phyloP scores from a whole-genome alignment of 64 coral and sea anemone genomes.

The Stichodactyla mertensii region DNA sequence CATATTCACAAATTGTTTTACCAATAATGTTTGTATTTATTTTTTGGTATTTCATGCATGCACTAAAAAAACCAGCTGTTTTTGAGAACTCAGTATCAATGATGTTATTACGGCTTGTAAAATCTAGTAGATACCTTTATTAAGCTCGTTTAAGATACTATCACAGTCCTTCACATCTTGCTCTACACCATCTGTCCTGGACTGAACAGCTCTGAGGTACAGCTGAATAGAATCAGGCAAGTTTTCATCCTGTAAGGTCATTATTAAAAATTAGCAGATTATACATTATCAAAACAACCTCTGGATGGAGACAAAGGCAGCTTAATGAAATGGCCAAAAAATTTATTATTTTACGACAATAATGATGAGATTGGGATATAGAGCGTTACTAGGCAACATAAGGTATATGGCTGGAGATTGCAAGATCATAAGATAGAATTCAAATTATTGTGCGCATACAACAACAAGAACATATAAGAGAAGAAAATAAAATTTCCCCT shows the following conservation, averaged over 20 bases:
- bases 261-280: background rate
- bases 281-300: background rate
- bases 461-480: background rate
- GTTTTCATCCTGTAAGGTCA: background rate
- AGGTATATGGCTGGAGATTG: background rate
- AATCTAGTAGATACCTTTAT: constrained; percentile 22
- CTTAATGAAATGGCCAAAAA: background rate
- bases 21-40: background rate
- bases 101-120: background rate
- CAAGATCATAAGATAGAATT: background rate
- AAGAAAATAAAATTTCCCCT: background rate
- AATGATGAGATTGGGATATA: background rate
- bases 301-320: background rate
- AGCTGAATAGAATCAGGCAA: constrained; percentile 66
- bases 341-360: background rate
- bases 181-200: constrained; percentile 58
- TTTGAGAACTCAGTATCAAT: background rate
- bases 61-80: constrained; percentile 4
- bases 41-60: background rate
- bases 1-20: background rate
- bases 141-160: constrained; percentile 34
- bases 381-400: background rate
- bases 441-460: background rate
- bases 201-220: constrained; percentile 63
- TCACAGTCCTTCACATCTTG: constrained; percentile 81